A percentile compares a stretch with the other conserved stretches of the same genome.
Conservation (phyloP, 2,888 invertebrate genomes). For the Copidosoma aretas region DNA sequence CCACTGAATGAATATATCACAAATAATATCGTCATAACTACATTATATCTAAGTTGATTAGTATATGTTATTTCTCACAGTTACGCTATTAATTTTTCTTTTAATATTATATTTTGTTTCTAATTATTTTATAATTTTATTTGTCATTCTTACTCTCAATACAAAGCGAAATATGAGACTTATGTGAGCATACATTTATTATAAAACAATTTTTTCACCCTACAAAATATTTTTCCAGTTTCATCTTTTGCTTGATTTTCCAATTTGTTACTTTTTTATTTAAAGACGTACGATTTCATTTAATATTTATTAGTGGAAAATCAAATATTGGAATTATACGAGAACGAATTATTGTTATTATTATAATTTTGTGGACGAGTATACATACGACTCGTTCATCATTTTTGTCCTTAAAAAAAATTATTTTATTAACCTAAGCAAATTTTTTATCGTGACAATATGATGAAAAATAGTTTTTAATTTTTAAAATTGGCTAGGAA, state of each 20-base stretch:
- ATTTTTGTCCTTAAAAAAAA: neutral
- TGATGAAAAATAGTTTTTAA: neutral
- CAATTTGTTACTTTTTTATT: constrained; percentile 10
- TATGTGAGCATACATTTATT: neutral
- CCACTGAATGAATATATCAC: constrained; percentile 66
- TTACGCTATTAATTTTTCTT: constrained; percentile 36
- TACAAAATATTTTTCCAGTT: constrained; percentile 13
- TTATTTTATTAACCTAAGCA: neutral
- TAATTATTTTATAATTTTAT: constrained; percentile 21
- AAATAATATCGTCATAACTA: constrained; percentile 60
- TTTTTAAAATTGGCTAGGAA: neutral
- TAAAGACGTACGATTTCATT: constrained; percentile 12
- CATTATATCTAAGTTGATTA: constrained; percentile 53
- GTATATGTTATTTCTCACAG: constrained; percentile 49
- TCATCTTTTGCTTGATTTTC: constrained; percentile 5
- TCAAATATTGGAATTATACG: no score
- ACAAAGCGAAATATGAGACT: neutral
- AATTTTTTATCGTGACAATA: neutral
- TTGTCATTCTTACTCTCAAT: constrained; percentile 19
- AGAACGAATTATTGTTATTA: no score
- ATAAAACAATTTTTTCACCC: neutral
- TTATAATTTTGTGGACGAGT: no score
- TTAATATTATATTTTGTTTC: constrained; percentile 28
- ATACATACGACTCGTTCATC: neutral
- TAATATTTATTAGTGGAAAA: neutral